Evolutionary conservation across 2,797 vertebrate species (phyloP).

Genomic region (Clarias laeviceps): DNA sequence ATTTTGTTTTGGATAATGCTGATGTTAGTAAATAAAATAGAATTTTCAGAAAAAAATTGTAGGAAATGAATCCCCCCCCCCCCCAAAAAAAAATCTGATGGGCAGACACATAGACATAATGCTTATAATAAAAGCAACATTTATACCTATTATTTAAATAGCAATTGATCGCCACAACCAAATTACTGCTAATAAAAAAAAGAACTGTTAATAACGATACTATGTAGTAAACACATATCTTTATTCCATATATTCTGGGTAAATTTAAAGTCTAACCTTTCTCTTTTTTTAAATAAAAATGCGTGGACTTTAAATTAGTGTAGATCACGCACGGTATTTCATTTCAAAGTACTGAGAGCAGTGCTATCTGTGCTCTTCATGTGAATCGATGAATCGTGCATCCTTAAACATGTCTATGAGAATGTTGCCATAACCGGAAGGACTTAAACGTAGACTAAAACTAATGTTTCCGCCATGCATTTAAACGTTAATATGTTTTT

Average conservation of each 20-base stretch:
- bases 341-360: not conserved
- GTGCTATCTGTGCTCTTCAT: not conserved
- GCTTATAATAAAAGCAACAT: not conserved
- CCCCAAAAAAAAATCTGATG: not conserved
- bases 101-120: not conserved
- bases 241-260: not conserved
- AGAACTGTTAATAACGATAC: not conserved
- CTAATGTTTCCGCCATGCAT: not conserved
- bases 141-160: not conserved
- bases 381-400: slow-evolving; percentile 27
- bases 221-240: not conserved
- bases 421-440: not conserved
- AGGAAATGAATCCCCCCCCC: not conserved
- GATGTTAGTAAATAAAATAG: not conserved
- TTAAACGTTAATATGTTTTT: not conserved
- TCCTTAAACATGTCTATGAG: slow-evolving; percentile 62
- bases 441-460: not conserved
- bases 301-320: not conserved
- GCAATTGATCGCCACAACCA: not conserved
- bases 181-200: not conserved
- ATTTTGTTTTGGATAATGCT: not conserved
- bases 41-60: not conserved
- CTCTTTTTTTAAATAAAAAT: not conserved
- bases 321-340: not conserved
- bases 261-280: not conserved